Evolutionary conservation across 2,888 invertebrate genomes (phyloP).

Genomic region (Drosophila parthenogenetica): DNA sequence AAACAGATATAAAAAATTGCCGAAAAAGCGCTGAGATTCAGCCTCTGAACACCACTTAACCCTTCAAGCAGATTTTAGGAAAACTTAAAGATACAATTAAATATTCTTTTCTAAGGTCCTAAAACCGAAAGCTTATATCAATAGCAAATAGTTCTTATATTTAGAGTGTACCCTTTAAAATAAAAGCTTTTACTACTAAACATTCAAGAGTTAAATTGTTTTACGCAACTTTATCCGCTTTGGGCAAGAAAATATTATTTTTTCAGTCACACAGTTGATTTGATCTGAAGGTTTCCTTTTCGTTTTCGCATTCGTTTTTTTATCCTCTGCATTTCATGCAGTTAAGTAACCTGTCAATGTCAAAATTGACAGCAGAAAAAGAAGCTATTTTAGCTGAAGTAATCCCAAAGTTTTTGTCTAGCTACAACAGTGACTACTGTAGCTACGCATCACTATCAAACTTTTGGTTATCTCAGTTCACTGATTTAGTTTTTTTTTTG

Average conservation of each 20-base stretch:
- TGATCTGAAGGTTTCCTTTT: neutral
- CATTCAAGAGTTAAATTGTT: neutral
- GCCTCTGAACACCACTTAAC: too few species aligned
- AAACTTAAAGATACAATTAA: too few species aligned
- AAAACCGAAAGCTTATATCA: too few species aligned
- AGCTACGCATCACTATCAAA: neutral
- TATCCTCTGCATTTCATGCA: neutral
- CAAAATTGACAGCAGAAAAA: conserved; percentile 1
- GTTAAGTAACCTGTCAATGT: conserved; percentile 11
- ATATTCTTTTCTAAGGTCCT: too few species aligned
- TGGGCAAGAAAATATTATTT: conserved; percentile 3
- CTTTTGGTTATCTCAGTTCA: conserved; percentile 10
- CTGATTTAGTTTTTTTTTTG: neutral
- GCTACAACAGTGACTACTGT: neutral
- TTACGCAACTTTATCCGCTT: neutral
- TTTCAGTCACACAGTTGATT: neutral
- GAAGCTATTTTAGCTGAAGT: conserved; percentile 1
- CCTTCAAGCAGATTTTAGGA: too few species aligned
- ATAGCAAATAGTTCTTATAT: too few species aligned
- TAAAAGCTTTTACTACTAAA: neutral
- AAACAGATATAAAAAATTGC: too few species aligned
- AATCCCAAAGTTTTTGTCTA: neutral
- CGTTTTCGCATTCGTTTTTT: too few species aligned
- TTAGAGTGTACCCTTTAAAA: too few species aligned
- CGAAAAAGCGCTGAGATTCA: too few species aligned